These are phyloP conservation scores for Plutella xylostella DNA, from an alignment of 2,888 invertebrate genomes.

Conservation along the genomic window DNA sequence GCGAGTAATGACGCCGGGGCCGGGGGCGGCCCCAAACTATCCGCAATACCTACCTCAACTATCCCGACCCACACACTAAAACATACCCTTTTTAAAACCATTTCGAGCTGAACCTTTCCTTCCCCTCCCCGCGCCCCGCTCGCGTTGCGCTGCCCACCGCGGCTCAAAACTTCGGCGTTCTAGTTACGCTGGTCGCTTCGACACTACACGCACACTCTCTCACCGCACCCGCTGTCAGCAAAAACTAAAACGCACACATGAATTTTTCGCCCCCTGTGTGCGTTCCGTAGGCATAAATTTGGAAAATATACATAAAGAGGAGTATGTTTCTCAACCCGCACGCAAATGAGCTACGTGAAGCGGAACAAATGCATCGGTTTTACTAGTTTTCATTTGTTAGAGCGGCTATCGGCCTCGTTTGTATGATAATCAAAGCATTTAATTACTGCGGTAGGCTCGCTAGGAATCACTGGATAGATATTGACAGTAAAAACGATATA, in stretches of 20 bases:
- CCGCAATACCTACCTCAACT: too few species aligned
- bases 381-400: conserved; percentile 8
- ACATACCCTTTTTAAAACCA: conserved; percentile 20
- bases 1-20: conserved; percentile 54
- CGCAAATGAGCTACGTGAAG: conserved; percentile 54
- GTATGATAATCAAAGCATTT: not conserved
- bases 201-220: conserved; percentile 16
- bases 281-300: conserved; percentile 61
- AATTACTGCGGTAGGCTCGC: not conserved
- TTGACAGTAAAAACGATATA: too few species aligned
- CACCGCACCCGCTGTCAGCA: conserved; percentile 24
- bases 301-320: conserved; percentile 49
- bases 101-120: conserved; percentile 23
- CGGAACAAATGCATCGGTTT: conserved; percentile 43
- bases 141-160: not conserved
- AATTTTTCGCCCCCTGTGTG: conserved; percentile 20
- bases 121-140: conserved; percentile 25
- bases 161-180: conserved; percentile 16
- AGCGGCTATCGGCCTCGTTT: conserved; percentile 3
- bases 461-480: too few species aligned
- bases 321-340: conserved; percentile 38
- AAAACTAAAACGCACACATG: conserved; percentile 44
- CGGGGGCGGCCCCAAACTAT: conserved; percentile 48
- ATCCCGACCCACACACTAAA: conserved; percentile 37
- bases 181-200: conserved; percentile 26